Evolutionary conservation across 2,797 vertebrate species (phyloP).

Genomic region (Pampus argenteus): DNA sequence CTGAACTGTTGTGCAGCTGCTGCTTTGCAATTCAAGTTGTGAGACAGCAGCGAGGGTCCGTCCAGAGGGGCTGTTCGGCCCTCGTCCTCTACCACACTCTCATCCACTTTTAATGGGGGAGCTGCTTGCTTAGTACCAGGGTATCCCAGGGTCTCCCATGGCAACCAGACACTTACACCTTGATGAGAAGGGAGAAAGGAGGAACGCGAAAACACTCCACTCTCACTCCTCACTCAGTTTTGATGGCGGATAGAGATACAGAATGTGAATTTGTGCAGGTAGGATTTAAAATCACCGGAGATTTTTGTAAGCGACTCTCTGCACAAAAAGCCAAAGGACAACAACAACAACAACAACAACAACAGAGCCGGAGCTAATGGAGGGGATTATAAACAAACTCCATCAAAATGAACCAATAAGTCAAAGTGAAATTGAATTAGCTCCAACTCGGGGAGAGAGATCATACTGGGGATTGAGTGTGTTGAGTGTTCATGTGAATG

Average conservation of each 20-base stretch:
- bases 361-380: not conserved
- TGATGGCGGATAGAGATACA: not conserved
- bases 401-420: not conserved
- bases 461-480: not conserved
- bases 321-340: not conserved
- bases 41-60: not conserved
- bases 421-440: not conserved
- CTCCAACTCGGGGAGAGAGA: not conserved
- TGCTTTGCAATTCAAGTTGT: constrained; percentile 33
- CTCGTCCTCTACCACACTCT: not conserved
- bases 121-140: not conserved
- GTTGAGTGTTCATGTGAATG: not conserved
- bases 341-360: too few species aligned
- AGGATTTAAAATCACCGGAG: not conserved
- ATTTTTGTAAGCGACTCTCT: too few species aligned
- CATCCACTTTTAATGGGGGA: constrained; percentile 26
- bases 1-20: constrained; percentile 11
- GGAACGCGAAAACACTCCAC: not conserved
- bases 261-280: not conserved
- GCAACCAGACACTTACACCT: constrained; percentile 32
- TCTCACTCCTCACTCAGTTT: not conserved
- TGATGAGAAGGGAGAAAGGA: not conserved
- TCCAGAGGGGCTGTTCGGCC: not conserved
- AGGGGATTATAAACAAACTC: not conserved
- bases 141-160: constrained; percentile 15